These are phyloP conservation scores for Aselliscus stoliczkanus DNA, from an alignment of 2,797 vertebrate species.

Conservation along the genomic window DNA sequence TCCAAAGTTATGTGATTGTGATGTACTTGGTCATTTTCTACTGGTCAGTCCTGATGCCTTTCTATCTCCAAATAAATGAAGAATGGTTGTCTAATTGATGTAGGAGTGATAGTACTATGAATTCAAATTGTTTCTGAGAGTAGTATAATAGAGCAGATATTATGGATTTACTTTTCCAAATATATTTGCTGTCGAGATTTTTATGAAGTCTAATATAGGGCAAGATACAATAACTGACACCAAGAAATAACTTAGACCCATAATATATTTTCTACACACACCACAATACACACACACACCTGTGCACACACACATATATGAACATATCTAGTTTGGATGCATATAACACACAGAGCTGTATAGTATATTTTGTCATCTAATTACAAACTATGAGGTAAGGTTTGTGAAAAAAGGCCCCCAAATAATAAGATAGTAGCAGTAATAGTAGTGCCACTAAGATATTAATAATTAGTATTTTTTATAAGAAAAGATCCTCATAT, in stretches of 20 bases:
- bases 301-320: neutral
- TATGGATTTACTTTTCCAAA: neutral
- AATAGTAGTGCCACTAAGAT: neutral
- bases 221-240: neutral
- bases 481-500: neutral
- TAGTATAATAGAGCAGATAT: neutral
- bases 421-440: neutral
- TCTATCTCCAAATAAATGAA: neutral
- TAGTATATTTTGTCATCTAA: neutral
- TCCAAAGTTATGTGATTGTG: neutral
- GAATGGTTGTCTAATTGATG: neutral
- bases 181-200: neutral
- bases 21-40: neutral
- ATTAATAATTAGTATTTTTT: neutral
- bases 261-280: neutral
- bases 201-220: neutral
- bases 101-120: neutral
- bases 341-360: neutral
- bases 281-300: neutral
- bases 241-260: neutral
- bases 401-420: fast-evolving
- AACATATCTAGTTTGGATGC: neutral
- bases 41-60: neutral
- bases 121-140: neutral
- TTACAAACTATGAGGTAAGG: neutral